These are phyloP conservation scores for Graptemys geographica DNA, from an alignment of 2,797 vertebrate species.

Conservation along the genomic window DNA sequence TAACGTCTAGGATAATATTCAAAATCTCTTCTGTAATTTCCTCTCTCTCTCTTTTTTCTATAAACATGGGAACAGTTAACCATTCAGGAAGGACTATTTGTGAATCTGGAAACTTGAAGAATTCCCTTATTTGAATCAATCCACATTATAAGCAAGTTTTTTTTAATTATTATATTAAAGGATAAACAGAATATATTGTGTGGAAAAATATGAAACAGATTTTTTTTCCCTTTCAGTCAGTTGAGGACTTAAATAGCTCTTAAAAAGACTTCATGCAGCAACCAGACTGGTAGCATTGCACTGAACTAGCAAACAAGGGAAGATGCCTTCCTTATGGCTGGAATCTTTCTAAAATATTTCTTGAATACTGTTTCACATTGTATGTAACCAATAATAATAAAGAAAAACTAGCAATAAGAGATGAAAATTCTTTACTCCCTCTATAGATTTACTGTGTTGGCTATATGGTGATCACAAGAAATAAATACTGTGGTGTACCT, in stretches of 20 bases:
- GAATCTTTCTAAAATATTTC: background rate
- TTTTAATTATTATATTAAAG: constrained; percentile 59
- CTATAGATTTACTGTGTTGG: background rate
- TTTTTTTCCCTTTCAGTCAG: background rate
- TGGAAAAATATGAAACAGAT: constrained; percentile 41
- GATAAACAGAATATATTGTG: constrained; percentile 42
- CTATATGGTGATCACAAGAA: background rate
- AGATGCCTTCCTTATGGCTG: background rate
- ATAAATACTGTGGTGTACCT: background rate
- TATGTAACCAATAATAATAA: background rate
- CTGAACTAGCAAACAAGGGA: background rate
- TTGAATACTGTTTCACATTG: background rate
- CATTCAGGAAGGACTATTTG: constrained; percentile 73
- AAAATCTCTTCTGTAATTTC: constrained; percentile 62
- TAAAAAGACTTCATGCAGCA: constrained; percentile 12
- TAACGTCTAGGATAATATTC: constrained; percentile 57
- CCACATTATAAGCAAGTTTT: constrained; percentile 63
- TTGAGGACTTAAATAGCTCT: constrained; percentile 37
- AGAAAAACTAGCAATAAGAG: background rate
- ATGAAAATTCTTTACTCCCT: background rate
- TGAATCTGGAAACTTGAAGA: constrained; percentile 73
- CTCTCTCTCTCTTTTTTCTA: constrained; percentile 44
- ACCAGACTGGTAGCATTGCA: background rate
- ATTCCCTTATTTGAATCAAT: constrained; percentile 61
- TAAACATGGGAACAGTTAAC: constrained; percentile 73